Evolutionary conservation across 30 jellyfish, hydroid and myxozoan genomes (phyloP), one percentile per base, ranked within the genome.

Genomic region (Aurelia coerulea): DNA sequence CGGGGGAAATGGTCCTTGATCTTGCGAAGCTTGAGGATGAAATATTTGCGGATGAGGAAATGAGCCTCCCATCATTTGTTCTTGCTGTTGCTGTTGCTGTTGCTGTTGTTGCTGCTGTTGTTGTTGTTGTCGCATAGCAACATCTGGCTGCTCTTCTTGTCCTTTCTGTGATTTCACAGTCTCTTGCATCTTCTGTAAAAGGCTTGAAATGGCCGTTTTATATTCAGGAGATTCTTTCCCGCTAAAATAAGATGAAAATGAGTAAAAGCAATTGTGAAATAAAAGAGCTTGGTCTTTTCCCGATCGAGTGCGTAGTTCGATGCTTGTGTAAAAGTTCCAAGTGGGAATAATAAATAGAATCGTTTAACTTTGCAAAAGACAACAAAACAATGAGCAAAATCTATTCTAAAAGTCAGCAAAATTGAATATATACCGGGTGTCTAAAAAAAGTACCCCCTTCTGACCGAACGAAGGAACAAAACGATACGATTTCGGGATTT

Each of bases 181-280:
- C 77, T 84, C 88, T 78, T 84, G 93, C 82, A 75, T 35, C 76
- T 75, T 64, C 32, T 84, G 93, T 58, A 84, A 32, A 4, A 84
- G 16, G 17, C 72, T 77, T 18, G 93, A 77, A 14, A 84, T 77
- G 7, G 78, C 76, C 8, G 93, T 15, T 41, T 74, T 77, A 72
- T 84, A 84, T 41, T 84, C 88, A 6, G 93, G 93, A 53, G 93
- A 84, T 58, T 78, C 93, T 73, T 84, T 84, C 76, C 70, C 73
- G 49, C 93, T 84, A 46, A 62, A 84, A 73, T 54, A 35, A 65
- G 31, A 6, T 14, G 8, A 46, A 46, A 6, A 37, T 37, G 3
- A 5, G 5, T 46, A 46, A 46, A 6, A 4, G 8, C 6, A 8
- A 46, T 46, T 0, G 2, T 46, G 14, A 46, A 9, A 9, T 4